A percentile compares a stretch with the other conserved stretches of the same genome.
Evolutionary conservation across 2,113 vertebrate genomes (phyloP).

Genomic region (Pelusios castaneus): DNA sequence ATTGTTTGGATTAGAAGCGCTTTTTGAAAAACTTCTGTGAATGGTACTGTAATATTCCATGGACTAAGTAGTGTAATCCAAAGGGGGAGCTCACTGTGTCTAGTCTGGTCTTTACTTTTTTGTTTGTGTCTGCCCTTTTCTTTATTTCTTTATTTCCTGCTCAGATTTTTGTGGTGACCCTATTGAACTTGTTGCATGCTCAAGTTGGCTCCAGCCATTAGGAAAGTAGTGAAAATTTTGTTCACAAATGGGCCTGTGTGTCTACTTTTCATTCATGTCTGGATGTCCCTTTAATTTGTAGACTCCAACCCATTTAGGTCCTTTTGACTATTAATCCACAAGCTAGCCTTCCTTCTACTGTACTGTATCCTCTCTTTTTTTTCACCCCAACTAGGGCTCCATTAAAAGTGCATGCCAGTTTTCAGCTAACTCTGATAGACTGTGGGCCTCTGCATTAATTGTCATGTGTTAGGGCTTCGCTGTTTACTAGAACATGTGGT

Average conservation of each 20-base stretch:
- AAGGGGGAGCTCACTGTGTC: background rate
- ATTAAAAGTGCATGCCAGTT: background rate
- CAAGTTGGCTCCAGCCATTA: background rate
- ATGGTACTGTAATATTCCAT: background rate
- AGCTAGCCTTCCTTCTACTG: background rate
- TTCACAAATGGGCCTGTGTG: accelerated
- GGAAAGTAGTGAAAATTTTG: background rate
- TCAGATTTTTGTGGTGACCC: background rate
- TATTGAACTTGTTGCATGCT: background rate
- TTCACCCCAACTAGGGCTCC: background rate
- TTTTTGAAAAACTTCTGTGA: background rate
- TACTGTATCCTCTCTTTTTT: background rate
- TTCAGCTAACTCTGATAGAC: background rate
- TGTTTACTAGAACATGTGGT: background rate
- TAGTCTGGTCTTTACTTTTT: background rate
- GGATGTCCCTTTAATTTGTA: background rate
- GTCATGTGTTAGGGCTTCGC: background rate
- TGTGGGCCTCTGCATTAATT: background rate
- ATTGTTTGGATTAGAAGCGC: background rate
- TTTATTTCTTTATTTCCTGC: background rate
- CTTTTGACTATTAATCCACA: background rate
- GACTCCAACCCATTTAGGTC: background rate
- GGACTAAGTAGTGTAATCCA: background rate
- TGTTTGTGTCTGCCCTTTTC: background rate
- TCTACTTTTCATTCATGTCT: background rate